Evolutionary conservation across 2,888 invertebrate species (phyloP).

Genomic region (Erynnis tages): DNA sequence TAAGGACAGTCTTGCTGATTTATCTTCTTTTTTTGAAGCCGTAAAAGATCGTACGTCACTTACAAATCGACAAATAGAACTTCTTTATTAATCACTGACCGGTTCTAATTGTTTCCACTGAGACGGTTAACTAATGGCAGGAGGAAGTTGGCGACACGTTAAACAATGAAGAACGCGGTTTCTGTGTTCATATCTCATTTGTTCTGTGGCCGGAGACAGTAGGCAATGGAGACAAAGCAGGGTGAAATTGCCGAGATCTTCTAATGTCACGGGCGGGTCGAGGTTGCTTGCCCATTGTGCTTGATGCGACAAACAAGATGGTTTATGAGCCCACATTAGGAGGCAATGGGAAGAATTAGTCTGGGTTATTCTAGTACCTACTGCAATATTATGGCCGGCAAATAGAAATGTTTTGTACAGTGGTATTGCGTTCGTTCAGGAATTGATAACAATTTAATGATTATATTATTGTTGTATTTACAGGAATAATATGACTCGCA

Average conservation of each 20-base stretch:
- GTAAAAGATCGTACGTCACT: background rate
- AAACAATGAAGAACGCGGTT: slow-evolving; percentile 63
- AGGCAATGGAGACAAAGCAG: slow-evolving; percentile 68
- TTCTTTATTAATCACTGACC: slow-evolving; percentile 34
- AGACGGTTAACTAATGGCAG: slow-evolving; percentile 18
- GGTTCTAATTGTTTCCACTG: slow-evolving; percentile 15
- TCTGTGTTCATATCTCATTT: slow-evolving; percentile 61
- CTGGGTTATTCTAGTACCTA: slow-evolving; percentile 50
- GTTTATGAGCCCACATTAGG: slow-evolving; percentile 71
- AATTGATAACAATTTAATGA: too few species aligned
- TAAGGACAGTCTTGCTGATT: background rate
- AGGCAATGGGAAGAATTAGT: slow-evolving; percentile 65
- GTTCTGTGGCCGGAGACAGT: slow-evolving; percentile 51
- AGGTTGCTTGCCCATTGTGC: slow-evolving; percentile 55
- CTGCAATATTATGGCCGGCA: slow-evolving; percentile 40
- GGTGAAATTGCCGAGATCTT: slow-evolving; percentile 58
- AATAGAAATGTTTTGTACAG: slow-evolving; percentile 46
- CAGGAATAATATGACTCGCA: too few species aligned
- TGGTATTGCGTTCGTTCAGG: too few species aligned
- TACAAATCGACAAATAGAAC: background rate
- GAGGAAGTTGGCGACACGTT: slow-evolving; percentile 39
- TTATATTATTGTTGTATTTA: too few species aligned
- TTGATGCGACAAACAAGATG: slow-evolving; percentile 68
- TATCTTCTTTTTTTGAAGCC: background rate
- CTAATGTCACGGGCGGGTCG: slow-evolving; percentile 53